Evolutionary conservation across 2,797 vertebrate genomes (phyloP).

Genomic region (Poecilia wingei): DNA sequence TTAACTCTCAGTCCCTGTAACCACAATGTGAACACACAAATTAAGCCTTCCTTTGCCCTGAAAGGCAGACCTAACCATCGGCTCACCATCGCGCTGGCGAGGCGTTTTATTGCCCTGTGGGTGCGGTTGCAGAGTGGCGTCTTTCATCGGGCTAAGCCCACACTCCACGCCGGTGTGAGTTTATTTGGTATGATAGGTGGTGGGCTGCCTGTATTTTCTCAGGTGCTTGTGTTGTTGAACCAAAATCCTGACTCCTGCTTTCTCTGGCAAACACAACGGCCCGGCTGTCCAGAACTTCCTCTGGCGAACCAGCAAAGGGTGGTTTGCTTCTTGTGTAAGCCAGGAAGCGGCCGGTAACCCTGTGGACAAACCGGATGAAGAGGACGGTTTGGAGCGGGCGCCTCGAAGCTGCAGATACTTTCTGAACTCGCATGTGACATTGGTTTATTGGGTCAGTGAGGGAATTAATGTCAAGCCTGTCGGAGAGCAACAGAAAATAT

Average conservation of each 20-base stretch:
- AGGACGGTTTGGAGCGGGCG: slow-evolving; percentile 2
- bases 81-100: slow-evolving; percentile 31
- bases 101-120: slow-evolving; percentile 62
- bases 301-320: slow-evolving; percentile 27
- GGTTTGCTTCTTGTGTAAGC: slow-evolving; percentile 16
- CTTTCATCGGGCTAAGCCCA: slow-evolving; percentile 75
- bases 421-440: slow-evolving; percentile 40
- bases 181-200: slow-evolving; percentile 81
- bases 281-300: slow-evolving; percentile 73
- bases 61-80: slow-evolving; percentile 47
- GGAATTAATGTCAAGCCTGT: slow-evolving; percentile 45
- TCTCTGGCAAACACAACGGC: slow-evolving; percentile 74
- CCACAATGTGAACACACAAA: slow-evolving; percentile 26
- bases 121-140: slow-evolving; percentile 68
- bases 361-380: slow-evolving; percentile 9
- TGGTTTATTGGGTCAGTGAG: slow-evolving; percentile 49
- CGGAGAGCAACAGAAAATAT: slow-evolving; percentile 39
- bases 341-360: slow-evolving; percentile 26
- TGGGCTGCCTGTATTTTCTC: slow-evolving; percentile 80
- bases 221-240: slow-evolving; percentile 81
- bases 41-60: slow-evolving; percentile 29
- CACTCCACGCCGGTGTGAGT: slow-evolving; percentile 62
- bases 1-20: background rate
- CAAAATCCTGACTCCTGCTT: slow-evolving; percentile 75
- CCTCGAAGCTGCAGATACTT: slow-evolving; percentile 9